Evolutionary conservation across 2,888 invertebrate genomes (phyloP), one percentile per base, ranked within the genome.

Genomic region (Dynastes tityus): DNA sequence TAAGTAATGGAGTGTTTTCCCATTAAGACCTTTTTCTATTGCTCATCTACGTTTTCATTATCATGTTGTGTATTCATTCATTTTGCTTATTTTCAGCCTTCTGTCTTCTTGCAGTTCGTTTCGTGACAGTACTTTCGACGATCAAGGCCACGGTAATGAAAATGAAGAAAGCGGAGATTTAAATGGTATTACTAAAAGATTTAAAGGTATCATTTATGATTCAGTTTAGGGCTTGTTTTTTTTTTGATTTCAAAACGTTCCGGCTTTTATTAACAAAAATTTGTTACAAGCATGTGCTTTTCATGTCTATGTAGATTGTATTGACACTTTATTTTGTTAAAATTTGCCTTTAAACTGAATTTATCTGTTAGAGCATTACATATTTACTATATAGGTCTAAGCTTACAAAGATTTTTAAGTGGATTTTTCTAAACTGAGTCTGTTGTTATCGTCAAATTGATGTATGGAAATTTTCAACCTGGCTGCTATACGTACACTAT

Each of bases 41-140:
- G 8, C 0, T 11, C 8, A 8, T 45, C 45, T 45, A 45, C 8
- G n/a, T 65, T 22, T 68, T 29, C 49, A 49, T 45, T 49, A 45
- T 49, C 9, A n/a, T 27, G 45, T 49, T 49, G n/a, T 67, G 16
- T 22, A 68, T 68, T 49, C 49, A 27, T 68, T 49, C 49, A 67
- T 73, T 67, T 78, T 79, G 80, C 84, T 84, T 83, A 82, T 84
- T 90, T 90, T 85, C 91, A 95, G 94, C 90, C 89, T 95, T 89
- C 90, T 95, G 88, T 95, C 94, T 85, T 95, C 94, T 88, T 95
- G 94, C 92, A 95, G 95, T 89, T 96, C 96, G 74, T 96, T 96
- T 90, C 93, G 95, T 84, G 95, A 95, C 89, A 95, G 95, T 81
- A 94, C 95, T 82, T 94, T 94, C 88, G 94, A 94, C 84, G 95